A percentile compares a stretch with the other conserved stretches of the same genome.
Evolutionary conservation across 2,888 invertebrate species (phyloP).

Genomic region (Conomelus anceps): DNA sequence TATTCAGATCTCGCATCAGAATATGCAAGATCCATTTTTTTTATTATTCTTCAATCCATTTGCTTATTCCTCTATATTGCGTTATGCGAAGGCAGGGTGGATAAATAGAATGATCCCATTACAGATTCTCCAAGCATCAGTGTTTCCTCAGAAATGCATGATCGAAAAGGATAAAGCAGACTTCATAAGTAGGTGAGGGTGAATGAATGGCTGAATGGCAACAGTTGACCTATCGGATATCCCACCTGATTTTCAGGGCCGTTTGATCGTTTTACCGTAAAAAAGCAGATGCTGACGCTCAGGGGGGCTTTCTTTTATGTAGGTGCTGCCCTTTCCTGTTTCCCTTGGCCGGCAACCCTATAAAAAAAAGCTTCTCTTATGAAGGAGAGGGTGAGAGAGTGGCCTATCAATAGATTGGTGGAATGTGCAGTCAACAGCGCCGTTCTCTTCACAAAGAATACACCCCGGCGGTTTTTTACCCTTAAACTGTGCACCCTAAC

Average conservation of each 20-base stretch:
- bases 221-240: neutral
- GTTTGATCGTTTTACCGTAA: neutral
- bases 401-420: constrained; percentile 7
- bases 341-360: neutral
- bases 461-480: constrained; percentile 2
- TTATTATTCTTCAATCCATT: neutral
- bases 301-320: neutral
- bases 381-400: neutral
- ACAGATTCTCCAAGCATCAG: neutral
- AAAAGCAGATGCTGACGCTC: neutral
- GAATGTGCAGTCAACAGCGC: neutral
- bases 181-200: neutral
- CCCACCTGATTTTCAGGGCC: neutral
- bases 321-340: neutral
- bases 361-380: neutral
- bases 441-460: neutral
- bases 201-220: neutral
- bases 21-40: too few species aligned
- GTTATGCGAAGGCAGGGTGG: neutral
- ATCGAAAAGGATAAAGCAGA: neutral
- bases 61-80: neutral
- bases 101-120: neutral
- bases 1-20: too few species aligned
- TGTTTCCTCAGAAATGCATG: neutral
- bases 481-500: neutral